These are phyloP conservation scores for Dolichopus griseipennis DNA, from an alignment of 2,888 invertebrate species.

Conservation along the genomic window DNA sequence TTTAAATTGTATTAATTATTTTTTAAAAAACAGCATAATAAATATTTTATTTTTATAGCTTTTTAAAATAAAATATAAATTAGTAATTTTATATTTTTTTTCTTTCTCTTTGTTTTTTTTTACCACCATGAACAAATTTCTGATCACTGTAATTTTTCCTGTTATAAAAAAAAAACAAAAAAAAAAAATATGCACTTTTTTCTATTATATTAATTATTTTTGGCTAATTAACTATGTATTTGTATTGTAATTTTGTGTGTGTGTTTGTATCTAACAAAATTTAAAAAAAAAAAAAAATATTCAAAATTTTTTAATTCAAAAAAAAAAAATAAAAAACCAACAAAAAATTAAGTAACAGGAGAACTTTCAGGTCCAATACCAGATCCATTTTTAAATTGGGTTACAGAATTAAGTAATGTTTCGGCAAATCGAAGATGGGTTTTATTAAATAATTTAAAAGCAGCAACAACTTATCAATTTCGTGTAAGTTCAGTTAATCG, in stretches of 20 bases:
- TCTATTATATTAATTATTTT: constrained; percentile 14
- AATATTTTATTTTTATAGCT: too few relatives aligned
- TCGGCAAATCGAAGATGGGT: constrained; percentile 71
- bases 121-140: too few relatives aligned
- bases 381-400: constrained; percentile 79
- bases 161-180: not conserved
- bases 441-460: constrained; percentile 75
- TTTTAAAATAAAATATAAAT: too few relatives aligned
- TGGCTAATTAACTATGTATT: constrained; percentile 10
- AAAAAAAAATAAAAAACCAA: not conserved
- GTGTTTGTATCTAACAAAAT: constrained; percentile 30
- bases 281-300: too few relatives aligned
- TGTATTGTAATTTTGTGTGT: constrained; percentile 2
- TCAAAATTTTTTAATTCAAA: not conserved
- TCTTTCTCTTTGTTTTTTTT: too few relatives aligned
- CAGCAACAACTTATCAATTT: constrained; percentile 93
- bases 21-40: too few relatives aligned
- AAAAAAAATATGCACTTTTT: constrained; percentile 7
- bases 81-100: too few relatives aligned
- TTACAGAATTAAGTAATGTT: constrained; percentile 78
- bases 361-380: constrained; percentile 69
- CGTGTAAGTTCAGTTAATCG: constrained; percentile 93
- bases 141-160: not conserved
- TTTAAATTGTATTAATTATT: too few relatives aligned
- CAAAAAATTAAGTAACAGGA: not conserved